These are phyloP conservation scores for Tetraodon nigroviridis DNA, from an alignment of 2,113 vertebrate genomes.

Conservation along the genomic window DNA sequence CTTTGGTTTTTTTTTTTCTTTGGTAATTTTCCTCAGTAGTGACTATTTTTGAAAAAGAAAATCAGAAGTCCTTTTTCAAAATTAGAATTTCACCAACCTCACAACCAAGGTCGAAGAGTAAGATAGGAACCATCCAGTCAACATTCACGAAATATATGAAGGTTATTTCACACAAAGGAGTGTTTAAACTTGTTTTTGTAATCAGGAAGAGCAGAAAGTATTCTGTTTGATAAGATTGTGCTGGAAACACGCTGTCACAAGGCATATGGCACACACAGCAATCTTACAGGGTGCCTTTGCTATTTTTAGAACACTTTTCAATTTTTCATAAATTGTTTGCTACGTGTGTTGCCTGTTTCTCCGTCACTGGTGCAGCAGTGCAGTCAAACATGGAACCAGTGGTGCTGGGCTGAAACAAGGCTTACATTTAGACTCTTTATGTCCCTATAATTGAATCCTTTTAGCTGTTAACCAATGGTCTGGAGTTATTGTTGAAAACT, in stretches of 20 bases:
- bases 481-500: too few species aligned
- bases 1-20: too few species aligned
- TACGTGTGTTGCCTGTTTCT: constrained; percentile 21
- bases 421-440: background rate
- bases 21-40: too few species aligned
- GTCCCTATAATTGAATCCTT: too few species aligned
- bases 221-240: constrained; percentile 23
- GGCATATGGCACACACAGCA: constrained; percentile 10
- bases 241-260: constrained; percentile 25
- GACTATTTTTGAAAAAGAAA: too few species aligned
- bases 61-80: too few species aligned
- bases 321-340: constrained; percentile 54
- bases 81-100: too few species aligned
- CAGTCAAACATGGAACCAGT: background rate
- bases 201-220: constrained; percentile 3
- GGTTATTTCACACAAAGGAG: constrained; percentile 1
- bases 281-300: constrained; percentile 10
- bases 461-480: too few species aligned
- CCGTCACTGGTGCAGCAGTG: constrained; percentile 8
- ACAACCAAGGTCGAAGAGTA: too few species aligned
- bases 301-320: constrained; percentile 52
- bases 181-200: background rate
- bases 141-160: background rate
- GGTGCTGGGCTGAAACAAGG: too few species aligned
- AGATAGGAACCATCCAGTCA: too few species aligned